Evolutionary conservation across 2,888 invertebrate genomes (phyloP).

Genomic region (Buathra laborator): DNA sequence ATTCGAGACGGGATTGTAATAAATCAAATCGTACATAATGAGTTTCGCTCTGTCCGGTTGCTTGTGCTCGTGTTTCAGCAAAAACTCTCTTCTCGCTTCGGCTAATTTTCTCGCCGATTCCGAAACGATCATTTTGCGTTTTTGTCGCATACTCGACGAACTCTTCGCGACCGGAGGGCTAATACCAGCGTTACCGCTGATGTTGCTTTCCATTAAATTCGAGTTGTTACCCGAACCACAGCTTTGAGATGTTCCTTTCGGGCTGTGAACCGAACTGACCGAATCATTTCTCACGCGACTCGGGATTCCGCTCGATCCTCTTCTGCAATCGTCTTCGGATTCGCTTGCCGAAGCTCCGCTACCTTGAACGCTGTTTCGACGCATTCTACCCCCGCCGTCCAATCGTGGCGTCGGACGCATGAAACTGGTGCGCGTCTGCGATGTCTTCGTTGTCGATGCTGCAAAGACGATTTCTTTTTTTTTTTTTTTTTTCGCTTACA

Average conservation of each 20-base stretch:
- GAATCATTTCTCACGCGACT: constrained; percentile 86
- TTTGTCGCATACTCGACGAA: constrained; percentile 70
- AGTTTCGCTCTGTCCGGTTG: constrained; percentile 89
- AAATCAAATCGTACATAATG: constrained; percentile 97
- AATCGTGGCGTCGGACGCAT: constrained; percentile 89
- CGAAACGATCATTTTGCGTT: constrained; percentile 80
- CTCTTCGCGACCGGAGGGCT: constrained; percentile 4
- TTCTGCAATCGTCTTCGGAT: constrained; percentile 88
- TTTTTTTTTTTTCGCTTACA: background rate
- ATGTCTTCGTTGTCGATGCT: constrained; percentile 87
- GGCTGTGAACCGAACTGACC: constrained; percentile 85
- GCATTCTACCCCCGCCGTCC: constrained; percentile 84
- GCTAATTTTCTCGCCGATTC: constrained; percentile 86
- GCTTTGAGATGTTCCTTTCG: constrained; percentile 36
- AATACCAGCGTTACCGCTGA: background rate
- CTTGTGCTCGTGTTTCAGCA: constrained; percentile 86
- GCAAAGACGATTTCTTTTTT: constrained; percentile 47
- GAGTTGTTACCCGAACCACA: constrained; percentile 69
- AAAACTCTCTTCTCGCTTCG: constrained; percentile 87
- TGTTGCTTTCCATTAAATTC: constrained; percentile 47
- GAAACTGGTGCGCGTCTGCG: constrained; percentile 88
- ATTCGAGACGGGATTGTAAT: constrained; percentile 94
- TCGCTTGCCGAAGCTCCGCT: constrained; percentile 86
- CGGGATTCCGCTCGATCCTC: constrained; percentile 65
- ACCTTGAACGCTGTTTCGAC: constrained; percentile 89